Conservation (phyloP, 1,140 invertebrate species). For the Gonioctena quinquepunctata region DNA sequence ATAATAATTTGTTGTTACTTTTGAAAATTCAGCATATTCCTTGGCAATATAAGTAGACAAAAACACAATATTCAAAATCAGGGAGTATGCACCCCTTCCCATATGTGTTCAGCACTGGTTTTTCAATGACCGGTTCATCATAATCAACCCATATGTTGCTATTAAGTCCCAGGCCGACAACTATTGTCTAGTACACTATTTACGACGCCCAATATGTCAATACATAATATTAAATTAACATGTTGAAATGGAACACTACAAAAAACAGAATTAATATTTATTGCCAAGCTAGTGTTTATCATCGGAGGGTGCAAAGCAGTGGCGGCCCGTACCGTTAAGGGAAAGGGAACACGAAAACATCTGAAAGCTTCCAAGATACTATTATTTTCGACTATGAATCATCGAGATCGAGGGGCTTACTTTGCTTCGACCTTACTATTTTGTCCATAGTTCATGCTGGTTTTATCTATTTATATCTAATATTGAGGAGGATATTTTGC, state of each 20-base stretch:
- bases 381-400: too few species aligned
- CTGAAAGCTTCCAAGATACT: too few species aligned
- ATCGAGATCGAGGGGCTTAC: too few species aligned
- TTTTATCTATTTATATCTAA: too few species aligned
- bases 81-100: background rate
- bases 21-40: too few species aligned
- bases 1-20: too few species aligned
- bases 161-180: background rate
- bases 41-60: too few species aligned
- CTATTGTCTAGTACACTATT: constrained; percentile 7
- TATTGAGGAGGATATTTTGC: too few species aligned
- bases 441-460: too few species aligned
- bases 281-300: constrained; percentile 16
- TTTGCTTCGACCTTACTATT: too few species aligned
- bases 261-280: constrained; percentile 43
- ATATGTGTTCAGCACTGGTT: background rate
- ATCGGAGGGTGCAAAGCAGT: background rate
- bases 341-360: too few species aligned
- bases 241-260: constrained; percentile 27
- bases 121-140: background rate
- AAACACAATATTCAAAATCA: too few species aligned
- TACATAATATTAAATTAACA: constrained; percentile 43
- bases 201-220: constrained; percentile 28
- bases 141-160: background rate
- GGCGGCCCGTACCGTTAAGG: background rate